Evolutionary conservation across 1,140 invertebrate species (phyloP), one percentile per base, ranked within the genome.

Genomic region (Plectrocnemia conspersa): DNA sequence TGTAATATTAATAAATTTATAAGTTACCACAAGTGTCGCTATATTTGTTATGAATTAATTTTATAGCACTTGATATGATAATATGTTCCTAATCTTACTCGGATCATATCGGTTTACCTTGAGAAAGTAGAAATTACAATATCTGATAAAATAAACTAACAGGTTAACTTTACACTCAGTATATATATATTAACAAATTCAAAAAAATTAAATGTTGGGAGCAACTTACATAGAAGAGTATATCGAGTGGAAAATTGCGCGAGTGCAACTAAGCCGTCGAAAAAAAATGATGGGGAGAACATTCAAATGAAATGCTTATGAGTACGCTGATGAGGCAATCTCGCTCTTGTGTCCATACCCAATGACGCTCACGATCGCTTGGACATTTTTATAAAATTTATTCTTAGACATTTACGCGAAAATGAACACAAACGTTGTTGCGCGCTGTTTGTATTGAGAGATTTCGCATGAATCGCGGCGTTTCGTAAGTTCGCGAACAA

Each of bases 241-340:
- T 46, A 58, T 58, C 56, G 49, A 58, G 49, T 58, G 56, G 56
- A 58, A 58, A 58, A 58, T 58, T 58, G 49, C 41, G 41, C 38
- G 36, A 50, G 54, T 56, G 55, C 49, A 58, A 47, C 38, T 47
- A 58, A 58, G 56, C 49, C 40, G 48, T 15, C 27, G 46, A 49
- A 52, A 56, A 53, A 48, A 48, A 36, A n/a, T n/a, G n/a, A 36
- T 15, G 32, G 46, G 46, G 32, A 33, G 46, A 45, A 45, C 21
- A 45, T 45, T 45, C 19, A 45, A 45, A 45, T 45, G 42, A 45
- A 45, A 25, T 45, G 42, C 21, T 21, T n/a, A 10, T 25, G 21
- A 21, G 5, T 7, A n/a, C 3, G 10, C 42, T 2, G 2, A 10
- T 2, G 22, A 5, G 24, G 22, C n/a, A 45, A 23, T 22, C 6